A percentile compares a stretch with the other conserved stretches of the same genome.
Conservation (phyloP, 2,113 vertebrate genomes). For the Jaculus jaculus region DNA sequence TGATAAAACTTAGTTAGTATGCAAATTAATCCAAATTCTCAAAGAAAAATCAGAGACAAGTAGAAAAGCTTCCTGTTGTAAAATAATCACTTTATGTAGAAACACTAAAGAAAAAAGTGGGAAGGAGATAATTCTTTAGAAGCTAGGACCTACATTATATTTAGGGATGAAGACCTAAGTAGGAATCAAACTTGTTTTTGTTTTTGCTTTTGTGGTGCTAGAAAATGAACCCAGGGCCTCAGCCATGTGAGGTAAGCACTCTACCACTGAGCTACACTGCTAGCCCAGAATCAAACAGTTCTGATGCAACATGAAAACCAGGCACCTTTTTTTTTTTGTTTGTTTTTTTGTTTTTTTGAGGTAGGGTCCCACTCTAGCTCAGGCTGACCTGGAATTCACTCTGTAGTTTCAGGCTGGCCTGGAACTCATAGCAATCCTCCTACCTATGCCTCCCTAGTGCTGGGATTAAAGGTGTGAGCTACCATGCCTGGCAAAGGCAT, state of each 20-base stretch:
- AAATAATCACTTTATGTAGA: constrained; percentile 30
- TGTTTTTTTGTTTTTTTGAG: no score
- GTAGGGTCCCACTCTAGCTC: no score
- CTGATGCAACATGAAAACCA: background rate
- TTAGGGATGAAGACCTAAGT: background rate
- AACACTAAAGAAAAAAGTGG: background rate
- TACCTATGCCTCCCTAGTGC: no score
- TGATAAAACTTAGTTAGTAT: constrained; percentile 28
- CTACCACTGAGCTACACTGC: no score
- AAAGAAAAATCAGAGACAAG: background rate
- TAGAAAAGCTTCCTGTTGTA: background rate
- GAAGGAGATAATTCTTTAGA: background rate
- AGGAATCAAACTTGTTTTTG: background rate
- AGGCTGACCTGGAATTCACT: no score
- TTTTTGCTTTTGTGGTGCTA: background rate
- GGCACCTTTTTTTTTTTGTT: no score
- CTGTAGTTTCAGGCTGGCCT: no score
- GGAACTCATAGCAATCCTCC: no score
- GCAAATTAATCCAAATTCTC: constrained; percentile 10
- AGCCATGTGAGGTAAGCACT: no score
- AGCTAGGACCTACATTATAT: background rate
- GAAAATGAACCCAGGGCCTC: no score
- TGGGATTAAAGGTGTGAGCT: no score
- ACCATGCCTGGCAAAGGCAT: background rate
- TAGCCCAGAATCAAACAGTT: background rate